Evolutionary conservation across 2,797 vertebrate species (phyloP), one percentile per base, ranked within the genome.

Genomic region (Channallabes apus): DNA sequence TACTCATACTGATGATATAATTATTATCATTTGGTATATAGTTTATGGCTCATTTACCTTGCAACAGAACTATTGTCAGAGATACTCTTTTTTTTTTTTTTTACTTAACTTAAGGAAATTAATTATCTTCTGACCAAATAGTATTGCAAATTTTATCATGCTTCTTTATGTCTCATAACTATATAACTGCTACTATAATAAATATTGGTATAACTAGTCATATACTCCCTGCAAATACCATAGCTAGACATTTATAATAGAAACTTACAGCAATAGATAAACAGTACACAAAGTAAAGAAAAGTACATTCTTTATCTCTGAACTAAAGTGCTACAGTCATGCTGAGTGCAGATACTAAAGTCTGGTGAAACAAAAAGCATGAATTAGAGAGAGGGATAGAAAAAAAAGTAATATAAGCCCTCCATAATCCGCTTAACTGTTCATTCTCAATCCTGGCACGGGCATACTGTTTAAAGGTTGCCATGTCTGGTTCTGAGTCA

Each of bases 361-460:
- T 27, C 27, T 35, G 32, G 8, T 12, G 68, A 83, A 75, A 85
- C 7, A 59, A 15, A 80, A 59, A 73, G 71, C 54, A 59, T 32
- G 77, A 79, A 64, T 58, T 69, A 86, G 69, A 73, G 59, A 58
- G 29, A 67, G 75, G 73, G 84, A 84, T 65, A 67, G 51, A 54
- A 58, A 61, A 79, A n/a, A n/a, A 88, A 90, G 85, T 69, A 77
- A 87, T 65, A 69, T 12, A 88, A 82, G 85, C 85, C 15, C 38
- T 86, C 83, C 41, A 72, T 92, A 91, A 93, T 91, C 90, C 72
- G 67, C 84, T 89, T 73, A 80, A 82, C 81, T 76, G 62, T 86
- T 91, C 91, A 92, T 89, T 88, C 89, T 87, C 71, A 79, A 51
- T 88, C 78, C 91, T 92, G 91, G 92, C 91, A 61, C 86, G 58